phyloP scores from a whole-genome alignment of 2,113 vertebrate species.

The Daboia siamensis region DNA sequence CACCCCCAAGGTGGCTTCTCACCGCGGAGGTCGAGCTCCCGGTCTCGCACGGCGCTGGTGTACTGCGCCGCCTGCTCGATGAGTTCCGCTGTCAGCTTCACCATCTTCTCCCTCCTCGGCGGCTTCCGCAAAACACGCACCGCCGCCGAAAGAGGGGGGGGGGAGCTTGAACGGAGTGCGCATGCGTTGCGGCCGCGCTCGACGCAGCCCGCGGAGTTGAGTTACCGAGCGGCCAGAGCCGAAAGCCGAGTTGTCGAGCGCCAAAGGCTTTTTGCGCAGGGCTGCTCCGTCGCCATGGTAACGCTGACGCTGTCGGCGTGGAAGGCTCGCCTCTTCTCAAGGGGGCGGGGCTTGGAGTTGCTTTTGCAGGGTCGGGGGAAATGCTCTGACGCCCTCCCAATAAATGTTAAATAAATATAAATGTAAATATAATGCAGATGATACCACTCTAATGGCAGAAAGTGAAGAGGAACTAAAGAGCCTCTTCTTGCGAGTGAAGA shows the following conservation, averaged over 20 bases:
- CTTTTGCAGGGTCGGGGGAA: background rate
- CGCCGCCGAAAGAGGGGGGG: too few species aligned
- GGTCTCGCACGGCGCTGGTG: conserved; percentile 89
- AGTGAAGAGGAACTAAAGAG: too few species aligned
- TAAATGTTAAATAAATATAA: background rate
- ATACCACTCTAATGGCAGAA: too few species aligned
- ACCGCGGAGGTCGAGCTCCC: conserved; percentile 91
- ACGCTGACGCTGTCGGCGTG: background rate
- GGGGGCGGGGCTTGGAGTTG: background rate
- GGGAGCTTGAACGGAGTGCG: background rate
- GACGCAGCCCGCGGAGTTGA: conserved; percentile 24
- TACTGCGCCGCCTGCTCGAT: conserved; percentile 95
- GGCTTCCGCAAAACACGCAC: rapidly evolving
- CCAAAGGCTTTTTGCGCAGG: too few species aligned
- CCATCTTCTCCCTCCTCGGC: conserved; percentile 69
- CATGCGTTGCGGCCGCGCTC: conserved; percentile 5
- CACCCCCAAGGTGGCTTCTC: background rate
- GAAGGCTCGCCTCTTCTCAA: background rate
- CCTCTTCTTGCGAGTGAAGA: too few species aligned
- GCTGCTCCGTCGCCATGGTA: background rate
- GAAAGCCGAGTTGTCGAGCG: background rate
- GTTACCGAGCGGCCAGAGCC: background rate
- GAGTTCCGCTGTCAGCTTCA: conserved; percentile 90
- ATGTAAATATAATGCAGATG: background rate
- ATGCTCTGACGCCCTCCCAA: background rate